These are phyloP conservation scores for Setophaga coronata DNA, from an alignment of 2,113 vertebrate species.

Conservation along the genomic window DNA sequence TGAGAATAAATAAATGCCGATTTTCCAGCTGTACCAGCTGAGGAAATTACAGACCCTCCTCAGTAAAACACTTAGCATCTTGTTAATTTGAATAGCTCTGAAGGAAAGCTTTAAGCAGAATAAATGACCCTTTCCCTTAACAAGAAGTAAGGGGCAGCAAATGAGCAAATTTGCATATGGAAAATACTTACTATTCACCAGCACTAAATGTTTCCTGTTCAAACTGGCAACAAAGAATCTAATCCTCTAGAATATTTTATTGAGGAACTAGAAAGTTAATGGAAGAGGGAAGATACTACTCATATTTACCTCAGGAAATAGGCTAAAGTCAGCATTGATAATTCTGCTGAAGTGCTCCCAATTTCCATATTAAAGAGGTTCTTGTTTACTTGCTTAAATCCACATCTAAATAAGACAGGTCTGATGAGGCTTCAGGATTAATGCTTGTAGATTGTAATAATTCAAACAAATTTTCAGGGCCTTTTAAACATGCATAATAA, in stretches of 20 bases:
- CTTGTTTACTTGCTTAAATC: background rate
- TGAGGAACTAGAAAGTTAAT: background rate
- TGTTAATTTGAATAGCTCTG: slow-evolving; percentile 31
- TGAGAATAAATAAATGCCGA: background rate
- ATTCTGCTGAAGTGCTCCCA: background rate
- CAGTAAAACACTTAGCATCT: slow-evolving; percentile 26
- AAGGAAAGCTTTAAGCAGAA: slow-evolving; percentile 6
- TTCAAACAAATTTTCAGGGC: background rate
- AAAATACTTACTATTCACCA: slow-evolving; percentile 12
- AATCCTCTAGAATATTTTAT: background rate
- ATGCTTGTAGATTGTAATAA: background rate
- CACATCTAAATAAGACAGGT: background rate
- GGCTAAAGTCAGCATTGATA: background rate
- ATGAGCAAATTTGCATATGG: slow-evolving; percentile 23
- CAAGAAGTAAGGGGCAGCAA: background rate
- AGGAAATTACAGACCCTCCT: slow-evolving; percentile 49
- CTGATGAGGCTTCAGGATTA: background rate
- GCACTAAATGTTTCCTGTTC: slow-evolving; percentile 13
- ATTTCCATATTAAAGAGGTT: background rate
- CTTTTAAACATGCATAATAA: background rate
- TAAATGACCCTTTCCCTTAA: slow-evolving; percentile 22
- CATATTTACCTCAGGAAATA: background rate
- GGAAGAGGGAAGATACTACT: background rate
- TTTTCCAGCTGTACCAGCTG: slow-evolving; percentile 50
- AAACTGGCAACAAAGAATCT: background rate